Conservation (phyloP, 2,113 vertebrate genomes). For the Xiphophorus hellerii region DNA sequence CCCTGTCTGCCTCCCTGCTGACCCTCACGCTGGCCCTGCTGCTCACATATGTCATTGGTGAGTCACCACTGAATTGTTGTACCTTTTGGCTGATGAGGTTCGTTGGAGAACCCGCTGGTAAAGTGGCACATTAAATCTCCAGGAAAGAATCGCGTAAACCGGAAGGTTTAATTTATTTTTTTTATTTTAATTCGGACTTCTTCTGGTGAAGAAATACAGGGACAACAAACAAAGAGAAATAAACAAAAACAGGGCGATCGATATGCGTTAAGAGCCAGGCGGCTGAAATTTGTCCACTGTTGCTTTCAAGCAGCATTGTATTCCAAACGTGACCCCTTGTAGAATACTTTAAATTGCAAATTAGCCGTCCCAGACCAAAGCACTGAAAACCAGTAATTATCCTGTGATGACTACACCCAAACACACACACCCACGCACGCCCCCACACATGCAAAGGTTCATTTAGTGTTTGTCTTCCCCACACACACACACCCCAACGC, state of each 20-base stretch:
- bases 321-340: slow-evolving; percentile 33
- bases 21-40: slow-evolving; percentile 92
- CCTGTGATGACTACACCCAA: slow-evolving; percentile 39
- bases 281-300: slow-evolving; percentile 22
- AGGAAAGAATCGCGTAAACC: slow-evolving; percentile 40
- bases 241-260: slow-evolving; percentile 10
- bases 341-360: slow-evolving; percentile 49
- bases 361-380: slow-evolving; percentile 41
- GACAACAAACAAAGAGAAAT: slow-evolving; percentile 8
- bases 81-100: background rate
- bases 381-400: slow-evolving; percentile 43
- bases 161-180: background rate
- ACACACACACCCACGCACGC: slow-evolving; percentile 12
- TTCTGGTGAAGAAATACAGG: slow-evolving; percentile 28
- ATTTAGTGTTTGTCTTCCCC: too few relatives aligned
- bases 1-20: slow-evolving; percentile 92
- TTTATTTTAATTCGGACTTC: slow-evolving; percentile 15
- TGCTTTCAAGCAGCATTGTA: slow-evolving; percentile 38
- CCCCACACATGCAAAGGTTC: background rate
- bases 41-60: slow-evolving; percentile 95
- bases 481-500: slow-evolving; percentile 1
- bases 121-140: slow-evolving; percentile 36
- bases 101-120: slow-evolving; percentile 26
- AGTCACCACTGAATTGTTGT: slow-evolving; percentile 60
- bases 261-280: slow-evolving; percentile 40